Evolutionary conservation across 2,888 invertebrate species (phyloP).

Genomic region (Thumatha senex): DNA sequence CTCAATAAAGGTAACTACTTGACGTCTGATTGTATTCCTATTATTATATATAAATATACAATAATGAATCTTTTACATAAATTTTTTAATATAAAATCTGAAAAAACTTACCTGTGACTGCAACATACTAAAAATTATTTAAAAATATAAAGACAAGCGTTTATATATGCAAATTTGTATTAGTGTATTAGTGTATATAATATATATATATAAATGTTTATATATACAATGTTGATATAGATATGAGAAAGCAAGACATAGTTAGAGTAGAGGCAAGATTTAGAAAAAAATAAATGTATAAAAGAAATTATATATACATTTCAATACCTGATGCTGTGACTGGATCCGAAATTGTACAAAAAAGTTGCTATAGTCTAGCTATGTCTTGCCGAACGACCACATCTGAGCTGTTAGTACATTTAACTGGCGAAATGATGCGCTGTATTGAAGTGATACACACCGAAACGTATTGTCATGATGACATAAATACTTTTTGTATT

Average conservation of each 20-base stretch:
- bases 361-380: constrained; percentile 48
- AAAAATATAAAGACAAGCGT: constrained; percentile 3
- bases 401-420: constrained; percentile 75
- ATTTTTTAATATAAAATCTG: too few species aligned
- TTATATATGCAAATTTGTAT: constrained; percentile 9
- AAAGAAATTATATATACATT: constrained; percentile 29
- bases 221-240: constrained; percentile 37
- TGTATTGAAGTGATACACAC: constrained; percentile 52
- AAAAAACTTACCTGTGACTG: constrained; percentile 4
- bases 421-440: constrained; percentile 37
- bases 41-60: neutral
- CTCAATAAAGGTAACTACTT: too few species aligned
- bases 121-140: neutral
- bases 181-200: constrained; percentile 44
- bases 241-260: constrained; percentile 82
- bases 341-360: constrained; percentile 37
- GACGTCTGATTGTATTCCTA: too few species aligned
- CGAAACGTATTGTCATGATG: constrained; percentile 47
- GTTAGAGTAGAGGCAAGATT: constrained; percentile 68
- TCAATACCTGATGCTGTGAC: constrained; percentile 63
- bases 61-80: neutral
- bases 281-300: constrained; percentile 48
- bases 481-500: neutral
- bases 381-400: constrained; percentile 82
- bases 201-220: constrained; percentile 15